Evolutionary conservation across 2,113 vertebrate genomes (phyloP).

Genomic region (Athene cunicularia): DNA sequence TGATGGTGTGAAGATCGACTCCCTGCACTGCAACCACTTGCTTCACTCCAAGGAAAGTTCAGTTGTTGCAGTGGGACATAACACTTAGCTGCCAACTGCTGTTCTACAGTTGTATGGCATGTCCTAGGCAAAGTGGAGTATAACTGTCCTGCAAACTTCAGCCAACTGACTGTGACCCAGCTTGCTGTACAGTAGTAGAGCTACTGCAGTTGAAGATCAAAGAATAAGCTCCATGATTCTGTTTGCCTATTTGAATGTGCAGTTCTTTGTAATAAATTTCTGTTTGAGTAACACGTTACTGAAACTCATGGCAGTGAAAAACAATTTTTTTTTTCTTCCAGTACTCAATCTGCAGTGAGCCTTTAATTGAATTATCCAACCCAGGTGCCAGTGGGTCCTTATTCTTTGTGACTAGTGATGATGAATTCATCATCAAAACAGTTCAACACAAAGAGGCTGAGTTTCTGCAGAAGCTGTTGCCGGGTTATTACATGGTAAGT

Average conservation of each 20-base stretch:
- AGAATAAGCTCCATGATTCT: background rate
- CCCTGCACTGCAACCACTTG: background rate
- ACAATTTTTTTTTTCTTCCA: slow-evolving; percentile 63
- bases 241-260: background rate
- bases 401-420: slow-evolving; percentile 96
- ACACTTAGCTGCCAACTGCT: background rate
- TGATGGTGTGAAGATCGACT: background rate
- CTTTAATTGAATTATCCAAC: slow-evolving; percentile 93
- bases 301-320: background rate
- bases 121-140: background rate
- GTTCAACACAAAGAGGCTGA: slow-evolving; percentile 98
- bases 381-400: slow-evolving; percentile 95
- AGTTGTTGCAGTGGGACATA: background rate
- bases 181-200: background rate
- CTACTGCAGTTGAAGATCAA: background rate
- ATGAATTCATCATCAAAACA: slow-evolving; percentile 99
- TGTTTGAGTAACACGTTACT: background rate
- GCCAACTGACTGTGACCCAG: background rate
- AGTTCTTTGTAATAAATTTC: background rate
- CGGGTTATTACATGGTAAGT: slow-evolving; percentile 97
- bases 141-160: background rate
- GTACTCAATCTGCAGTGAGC: slow-evolving; percentile 95
- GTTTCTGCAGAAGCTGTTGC: slow-evolving; percentile 94
- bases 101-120: fast-evolving
- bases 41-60: background rate